Conservation (phyloP, 2,888 invertebrate species). For the Mythimna loreyi region DNA sequence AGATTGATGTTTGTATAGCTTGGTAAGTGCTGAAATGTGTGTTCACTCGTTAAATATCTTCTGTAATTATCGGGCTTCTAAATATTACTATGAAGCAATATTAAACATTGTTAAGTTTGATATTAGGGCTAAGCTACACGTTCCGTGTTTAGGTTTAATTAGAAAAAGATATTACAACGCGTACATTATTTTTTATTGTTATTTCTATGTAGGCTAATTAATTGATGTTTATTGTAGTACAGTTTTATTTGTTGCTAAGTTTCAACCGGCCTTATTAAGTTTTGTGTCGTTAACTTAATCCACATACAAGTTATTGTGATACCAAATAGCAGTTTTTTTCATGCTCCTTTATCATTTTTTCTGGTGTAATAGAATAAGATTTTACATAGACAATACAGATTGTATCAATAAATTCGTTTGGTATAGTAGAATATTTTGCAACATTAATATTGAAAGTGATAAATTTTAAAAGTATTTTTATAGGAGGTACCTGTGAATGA, state of each 20-base stretch:
- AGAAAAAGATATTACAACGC: conserved; percentile 62
- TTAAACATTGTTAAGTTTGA: conserved; percentile 85
- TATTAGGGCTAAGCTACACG: conserved; percentile 74
- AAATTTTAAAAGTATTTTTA: conserved; percentile 62
- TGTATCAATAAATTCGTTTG: conserved; percentile 48
- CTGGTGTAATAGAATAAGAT: conserved; percentile 22
- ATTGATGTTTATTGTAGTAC: conserved; percentile 50
- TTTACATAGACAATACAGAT: conserved; percentile 44
- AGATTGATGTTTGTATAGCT: conserved; percentile 91
- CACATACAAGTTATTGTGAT: conserved; percentile 33
- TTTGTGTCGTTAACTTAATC: conserved; percentile 39
- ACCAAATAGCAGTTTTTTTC: conserved; percentile 36
- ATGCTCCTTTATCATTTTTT: not conserved
- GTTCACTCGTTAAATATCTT: conserved; percentile 80
- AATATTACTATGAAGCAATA: conserved; percentile 80
- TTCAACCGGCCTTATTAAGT: conserved; percentile 49
- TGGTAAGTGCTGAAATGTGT: conserved; percentile 75
- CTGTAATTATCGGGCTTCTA: conserved; percentile 73
- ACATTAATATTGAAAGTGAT: conserved; percentile 51
- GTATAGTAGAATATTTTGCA: conserved; percentile 46
- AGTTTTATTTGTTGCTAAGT: conserved; percentile 57
- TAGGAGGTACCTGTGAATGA: conserved; percentile 58
- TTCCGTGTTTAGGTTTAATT: conserved; percentile 68
- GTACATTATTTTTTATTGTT: conserved; percentile 65
- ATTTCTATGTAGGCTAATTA: conserved; percentile 62